phyloP scores from a whole-genome alignment of 2,888 invertebrate genomes.

The Sycophila texana region DNA sequence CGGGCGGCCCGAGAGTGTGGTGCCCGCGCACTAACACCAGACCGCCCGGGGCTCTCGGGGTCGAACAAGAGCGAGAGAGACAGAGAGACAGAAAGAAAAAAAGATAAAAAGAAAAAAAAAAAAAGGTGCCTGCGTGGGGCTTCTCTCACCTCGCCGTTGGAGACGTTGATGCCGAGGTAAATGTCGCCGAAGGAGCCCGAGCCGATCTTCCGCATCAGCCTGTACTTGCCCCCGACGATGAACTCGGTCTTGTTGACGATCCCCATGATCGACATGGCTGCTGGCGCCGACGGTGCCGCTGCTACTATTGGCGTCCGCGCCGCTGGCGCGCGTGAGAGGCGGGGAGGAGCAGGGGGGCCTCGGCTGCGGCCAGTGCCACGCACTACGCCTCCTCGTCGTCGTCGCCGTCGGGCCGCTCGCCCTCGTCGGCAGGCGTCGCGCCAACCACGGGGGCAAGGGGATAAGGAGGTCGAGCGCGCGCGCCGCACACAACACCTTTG shows the following conservation, averaged over 20 bases:
- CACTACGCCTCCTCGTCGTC: too few relatives aligned
- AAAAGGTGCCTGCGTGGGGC: conserved; percentile 11
- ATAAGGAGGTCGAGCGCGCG: conserved; percentile 14
- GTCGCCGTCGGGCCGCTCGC: not conserved
- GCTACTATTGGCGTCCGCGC: not conserved
- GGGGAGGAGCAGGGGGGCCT: too few relatives aligned
- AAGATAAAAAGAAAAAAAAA: conserved; percentile 39
- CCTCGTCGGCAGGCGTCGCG: not conserved
- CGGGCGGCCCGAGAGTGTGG: too few relatives aligned
- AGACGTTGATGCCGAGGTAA: conserved; percentile 94
- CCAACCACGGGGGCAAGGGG: conserved; percentile 5
- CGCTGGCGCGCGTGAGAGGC: not conserved
- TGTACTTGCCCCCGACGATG: conserved; percentile 94
- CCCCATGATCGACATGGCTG: conserved; percentile 64
- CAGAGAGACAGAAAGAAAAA: conserved; percentile 29
- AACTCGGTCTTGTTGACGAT: conserved; percentile 80
- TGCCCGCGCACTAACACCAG: too few relatives aligned
- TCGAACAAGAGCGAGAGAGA: conserved; percentile 39
- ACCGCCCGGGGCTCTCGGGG: conserved; percentile 13
- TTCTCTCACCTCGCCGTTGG: conserved; percentile 88
- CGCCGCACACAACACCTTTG: not conserved
- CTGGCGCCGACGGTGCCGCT: conserved; percentile 15
- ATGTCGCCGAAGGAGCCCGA: conserved; percentile 99
- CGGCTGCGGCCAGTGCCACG: too few relatives aligned
- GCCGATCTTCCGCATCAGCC: conserved; percentile 96